Evolutionary conservation across 2,113 vertebrate genomes (phyloP).

Genomic region (Heteronetta atricapilla): DNA sequence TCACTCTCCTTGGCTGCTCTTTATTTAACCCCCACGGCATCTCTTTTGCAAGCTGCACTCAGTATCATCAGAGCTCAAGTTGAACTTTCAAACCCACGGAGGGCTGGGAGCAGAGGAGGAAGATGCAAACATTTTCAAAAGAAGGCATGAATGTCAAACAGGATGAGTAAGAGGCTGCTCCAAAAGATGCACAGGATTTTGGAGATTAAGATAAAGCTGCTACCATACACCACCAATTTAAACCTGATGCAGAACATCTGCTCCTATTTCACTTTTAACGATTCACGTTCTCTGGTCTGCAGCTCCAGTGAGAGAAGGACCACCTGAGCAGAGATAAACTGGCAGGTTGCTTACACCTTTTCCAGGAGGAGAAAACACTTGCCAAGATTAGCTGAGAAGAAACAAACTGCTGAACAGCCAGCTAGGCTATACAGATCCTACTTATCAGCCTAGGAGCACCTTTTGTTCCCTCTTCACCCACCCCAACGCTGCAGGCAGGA

Average conservation of each 20-base stretch:
- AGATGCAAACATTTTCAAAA: constrained; percentile 14
- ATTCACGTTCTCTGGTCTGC: not conserved
- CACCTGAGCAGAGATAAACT: not conserved
- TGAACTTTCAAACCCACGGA: not conserved
- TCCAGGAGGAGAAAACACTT: constrained; percentile 24
- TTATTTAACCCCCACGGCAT: not conserved
- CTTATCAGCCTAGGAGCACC: not conserved
- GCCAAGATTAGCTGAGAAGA: not conserved
- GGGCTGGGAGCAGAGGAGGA: not conserved
- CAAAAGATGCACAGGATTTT: not conserved
- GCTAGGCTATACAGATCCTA: not conserved
- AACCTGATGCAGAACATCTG: constrained; percentile 44
- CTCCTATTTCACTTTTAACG: not conserved
- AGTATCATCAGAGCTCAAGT: not conserved
- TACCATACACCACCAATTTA: not conserved
- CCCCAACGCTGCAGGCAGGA: not conserved
- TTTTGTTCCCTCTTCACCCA: not conserved
- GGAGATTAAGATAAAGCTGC: not conserved
- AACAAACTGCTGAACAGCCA: not conserved
- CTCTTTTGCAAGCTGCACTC: not conserved
- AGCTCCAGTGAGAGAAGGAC: not conserved
- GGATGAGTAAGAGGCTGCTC: not conserved
- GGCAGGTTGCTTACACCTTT: not conserved
- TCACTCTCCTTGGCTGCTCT: not conserved
- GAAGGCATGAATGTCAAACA: not conserved